Evolutionary conservation across 1,140 invertebrate genomes (phyloP), one percentile per base, ranked within the genome.

Genomic region (Dryas iulia): DNA sequence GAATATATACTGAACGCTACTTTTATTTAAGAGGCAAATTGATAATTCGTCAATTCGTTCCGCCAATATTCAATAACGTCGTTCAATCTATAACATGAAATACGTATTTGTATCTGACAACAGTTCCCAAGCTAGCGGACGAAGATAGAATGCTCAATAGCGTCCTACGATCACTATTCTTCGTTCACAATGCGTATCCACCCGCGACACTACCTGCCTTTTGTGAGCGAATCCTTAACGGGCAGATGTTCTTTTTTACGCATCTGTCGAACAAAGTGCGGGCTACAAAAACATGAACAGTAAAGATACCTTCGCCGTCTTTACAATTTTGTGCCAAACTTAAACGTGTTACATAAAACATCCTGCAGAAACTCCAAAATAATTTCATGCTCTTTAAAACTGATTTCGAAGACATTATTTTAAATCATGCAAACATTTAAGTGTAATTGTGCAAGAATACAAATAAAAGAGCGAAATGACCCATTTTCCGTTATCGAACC

Each of bases 221-320:
- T 84, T 82, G 82, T 85, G 69, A 53, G 63, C 39, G 61, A 71
- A 66, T 82, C 76, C 76, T 78, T 74, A 77, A 66, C 65, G 8
- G 78, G 77, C 82, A 87, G 84, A 83, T 84, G 83, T 73, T 66
- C 54, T 54, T 77, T 67, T 74, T 76, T 74, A 72, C 74, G 66
- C 59, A 75, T 74, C 78, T 80, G 71, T 73, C 60, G 64, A 69
- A 74, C 76, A 77, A 74, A 79, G 69, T 75, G 62, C 47, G 62
- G 68, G 52, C 56, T 65, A 67, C 66, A 83, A 76, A 84, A 77
- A 78, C 67, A 31, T 59, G 71, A 71, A 71, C 70, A 54, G 21
- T 28, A 26, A 35, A 68, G 71, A 65, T 69, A 59, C 53, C 71
- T 66, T 63, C 62, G 62, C 66, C 65, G 54, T 69, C 71, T 73